phyloP scores from a whole-genome alignment of 2,113 vertebrate genomes.

The Isurus oxyrinchus region DNA sequence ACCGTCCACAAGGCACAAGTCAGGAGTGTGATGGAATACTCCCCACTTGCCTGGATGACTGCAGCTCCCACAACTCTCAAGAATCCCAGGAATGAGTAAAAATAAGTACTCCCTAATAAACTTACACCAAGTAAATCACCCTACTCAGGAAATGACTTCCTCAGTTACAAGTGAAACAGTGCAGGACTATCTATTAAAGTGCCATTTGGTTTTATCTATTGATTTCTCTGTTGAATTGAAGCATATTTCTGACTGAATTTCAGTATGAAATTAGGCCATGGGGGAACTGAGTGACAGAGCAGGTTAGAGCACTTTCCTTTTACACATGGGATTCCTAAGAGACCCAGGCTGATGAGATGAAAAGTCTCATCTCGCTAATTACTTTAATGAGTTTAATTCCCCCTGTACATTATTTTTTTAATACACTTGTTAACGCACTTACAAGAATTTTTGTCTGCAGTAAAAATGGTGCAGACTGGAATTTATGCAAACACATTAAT shows the following conservation, averaged over 20 bases:
- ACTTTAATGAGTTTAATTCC: background rate
- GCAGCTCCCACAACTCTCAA: too few relatives aligned
- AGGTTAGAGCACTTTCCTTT: background rate
- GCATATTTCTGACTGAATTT: constrained; percentile 22
- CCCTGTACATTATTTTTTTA: constrained; percentile 20
- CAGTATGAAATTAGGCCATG: background rate
- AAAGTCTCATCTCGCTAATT: background rate
- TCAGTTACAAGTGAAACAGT: background rate
- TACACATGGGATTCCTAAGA: background rate
- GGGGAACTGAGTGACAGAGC: background rate
- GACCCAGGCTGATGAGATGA: background rate
- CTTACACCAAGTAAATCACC: background rate
- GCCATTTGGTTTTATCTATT: background rate
- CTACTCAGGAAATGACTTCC: background rate
- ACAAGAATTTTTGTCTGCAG: background rate
- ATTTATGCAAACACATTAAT: background rate
- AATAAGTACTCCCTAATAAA: background rate
- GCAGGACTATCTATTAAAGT: background rate
- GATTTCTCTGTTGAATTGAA: background rate
- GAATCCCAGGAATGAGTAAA: too few relatives aligned
- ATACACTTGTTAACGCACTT: background rate
- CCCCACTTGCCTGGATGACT: too few relatives aligned
- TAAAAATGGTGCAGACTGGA: background rate
- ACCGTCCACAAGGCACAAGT: too few relatives aligned
- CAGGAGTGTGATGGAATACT: too few relatives aligned